Evolutionary conservation across 2,113 vertebrate genomes (phyloP).

Genomic region (Emberiza fucata): DNA sequence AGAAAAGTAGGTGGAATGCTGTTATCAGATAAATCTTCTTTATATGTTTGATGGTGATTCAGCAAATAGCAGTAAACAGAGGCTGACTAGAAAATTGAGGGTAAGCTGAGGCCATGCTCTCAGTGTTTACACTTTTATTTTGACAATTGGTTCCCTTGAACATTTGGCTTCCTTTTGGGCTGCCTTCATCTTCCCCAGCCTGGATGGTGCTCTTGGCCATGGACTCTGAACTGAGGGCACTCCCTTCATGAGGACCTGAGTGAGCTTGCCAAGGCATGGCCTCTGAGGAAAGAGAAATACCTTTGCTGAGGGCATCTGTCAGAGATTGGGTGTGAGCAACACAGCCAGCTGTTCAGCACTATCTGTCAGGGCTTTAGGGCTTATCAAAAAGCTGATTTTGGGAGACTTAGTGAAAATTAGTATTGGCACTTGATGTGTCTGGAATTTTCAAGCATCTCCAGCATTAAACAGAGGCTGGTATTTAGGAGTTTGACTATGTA

Average conservation of each 20-base stretch:
- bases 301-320: not conserved
- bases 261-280: rapidly evolving
- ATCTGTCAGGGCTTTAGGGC: not conserved
- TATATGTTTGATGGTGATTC: not conserved
- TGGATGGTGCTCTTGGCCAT: not conserved
- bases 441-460: not conserved
- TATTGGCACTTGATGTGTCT: not conserved
- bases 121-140: not conserved
- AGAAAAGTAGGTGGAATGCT: not conserved
- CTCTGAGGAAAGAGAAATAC: not conserved
- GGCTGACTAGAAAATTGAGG: not conserved
- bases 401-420: not conserved
- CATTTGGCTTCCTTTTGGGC: not conserved
- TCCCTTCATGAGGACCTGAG: rapidly evolving
- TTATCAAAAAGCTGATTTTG: not conserved
- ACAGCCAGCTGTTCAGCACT: not conserved
- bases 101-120: not conserved
- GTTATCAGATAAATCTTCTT: not conserved
- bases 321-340: not conserved
- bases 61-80: not conserved
- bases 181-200: not conserved
- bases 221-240: not conserved
- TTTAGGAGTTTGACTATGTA: not conserved
- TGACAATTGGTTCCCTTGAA: not conserved
- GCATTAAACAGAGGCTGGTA: not conserved